A percentile compares a stretch with the other conserved stretches of the same genome.
phyloP scores from a whole-genome alignment of 2,888 invertebrate species.

The Alcis repandata region DNA sequence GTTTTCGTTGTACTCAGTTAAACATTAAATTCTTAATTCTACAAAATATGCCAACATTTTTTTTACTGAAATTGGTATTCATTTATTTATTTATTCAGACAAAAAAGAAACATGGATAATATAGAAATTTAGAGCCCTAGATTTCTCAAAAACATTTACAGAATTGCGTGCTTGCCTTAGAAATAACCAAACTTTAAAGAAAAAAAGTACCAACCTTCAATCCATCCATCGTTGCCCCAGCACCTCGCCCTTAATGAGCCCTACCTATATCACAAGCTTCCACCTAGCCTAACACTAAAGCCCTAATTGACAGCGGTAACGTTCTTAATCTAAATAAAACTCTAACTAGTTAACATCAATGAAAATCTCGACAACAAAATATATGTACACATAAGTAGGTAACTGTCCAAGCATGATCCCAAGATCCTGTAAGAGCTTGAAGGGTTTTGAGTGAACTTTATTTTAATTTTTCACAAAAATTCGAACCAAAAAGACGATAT shows the following conservation, averaged over 20 bases:
- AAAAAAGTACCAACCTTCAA: constrained; percentile 40
- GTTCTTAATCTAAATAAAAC: constrained; percentile 81
- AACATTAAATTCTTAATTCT: too few relatives aligned
- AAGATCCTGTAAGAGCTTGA: constrained; percentile 5
- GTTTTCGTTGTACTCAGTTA: too few relatives aligned
- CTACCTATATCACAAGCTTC: constrained; percentile 85
- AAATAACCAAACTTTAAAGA: background rate
- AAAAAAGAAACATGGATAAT: too few relatives aligned
- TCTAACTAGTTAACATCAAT: constrained; percentile 84
- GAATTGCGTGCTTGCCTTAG: too few relatives aligned
- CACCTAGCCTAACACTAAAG: constrained; percentile 83
- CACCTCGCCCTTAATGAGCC: constrained; percentile 62
- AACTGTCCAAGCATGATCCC: constrained; percentile 34
- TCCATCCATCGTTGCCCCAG: constrained; percentile 53
- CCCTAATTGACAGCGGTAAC: constrained; percentile 82
- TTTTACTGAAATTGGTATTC: too few relatives aligned
- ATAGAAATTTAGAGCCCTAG: too few relatives aligned
- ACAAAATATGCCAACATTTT: too few relatives aligned
- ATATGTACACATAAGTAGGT: constrained; percentile 52
- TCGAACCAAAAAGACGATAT: background rate
- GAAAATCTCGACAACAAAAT: constrained; percentile 75
- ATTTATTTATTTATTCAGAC: too few relatives aligned
- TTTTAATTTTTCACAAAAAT: background rate
- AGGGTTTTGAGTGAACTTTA: background rate
- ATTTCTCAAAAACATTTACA: too few relatives aligned